phyloP scores from a whole-genome alignment of 2,888 invertebrate genomes.

The Steromphala cineraria region DNA sequence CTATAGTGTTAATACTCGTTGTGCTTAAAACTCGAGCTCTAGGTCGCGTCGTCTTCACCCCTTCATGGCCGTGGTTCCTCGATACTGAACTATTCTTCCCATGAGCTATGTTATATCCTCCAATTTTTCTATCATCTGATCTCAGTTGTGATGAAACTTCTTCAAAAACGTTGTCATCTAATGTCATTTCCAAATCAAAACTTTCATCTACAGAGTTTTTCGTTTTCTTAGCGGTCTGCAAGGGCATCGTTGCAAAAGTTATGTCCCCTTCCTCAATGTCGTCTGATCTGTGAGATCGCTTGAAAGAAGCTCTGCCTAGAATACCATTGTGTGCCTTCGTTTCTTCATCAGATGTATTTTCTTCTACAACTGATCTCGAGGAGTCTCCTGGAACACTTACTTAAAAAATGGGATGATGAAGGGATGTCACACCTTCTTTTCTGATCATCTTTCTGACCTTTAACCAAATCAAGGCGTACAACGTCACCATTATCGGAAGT shows the following conservation, averaged over 20 bases:
- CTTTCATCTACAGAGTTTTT: no score
- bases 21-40: background rate
- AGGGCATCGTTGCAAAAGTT: no score
- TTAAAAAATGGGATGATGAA: background rate
- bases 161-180: no score
- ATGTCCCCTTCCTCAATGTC: background rate
- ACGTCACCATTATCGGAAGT: background rate
- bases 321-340: background rate
- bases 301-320: background rate
- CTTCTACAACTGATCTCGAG: background rate
- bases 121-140: no score
- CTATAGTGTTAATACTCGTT: background rate
- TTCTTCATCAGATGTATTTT: background rate
- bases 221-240: no score
- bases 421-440: background rate
- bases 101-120: no score
- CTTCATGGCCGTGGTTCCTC: no score
- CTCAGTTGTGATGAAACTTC: no score
- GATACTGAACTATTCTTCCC: no score
- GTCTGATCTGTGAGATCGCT: background rate
- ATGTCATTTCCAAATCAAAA: no score
- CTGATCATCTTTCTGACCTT: background rate
- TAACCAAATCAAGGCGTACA: background rate
- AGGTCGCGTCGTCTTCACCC: no score
- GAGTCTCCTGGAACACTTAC: no score